Base-by-base conservation (phyloP, 1,140 invertebrate species). In the Antheraea pernyi region DNA sequence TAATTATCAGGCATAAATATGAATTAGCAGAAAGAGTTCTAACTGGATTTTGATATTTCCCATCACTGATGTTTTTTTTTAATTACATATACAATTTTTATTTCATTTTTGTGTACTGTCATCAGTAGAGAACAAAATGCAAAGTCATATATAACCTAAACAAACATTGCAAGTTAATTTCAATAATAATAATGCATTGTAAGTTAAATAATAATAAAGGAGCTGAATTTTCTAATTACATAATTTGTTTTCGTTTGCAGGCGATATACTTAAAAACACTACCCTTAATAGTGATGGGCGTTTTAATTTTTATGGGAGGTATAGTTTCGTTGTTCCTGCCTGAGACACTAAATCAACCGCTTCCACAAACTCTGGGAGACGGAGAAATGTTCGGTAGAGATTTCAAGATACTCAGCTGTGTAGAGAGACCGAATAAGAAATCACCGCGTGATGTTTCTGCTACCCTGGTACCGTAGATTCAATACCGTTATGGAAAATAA, bases 331-430 rank as follows among this genome's bases (percentile, higher is more conserved):
- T 97, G 5, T 94, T 97, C 69, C 91, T 97, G 37, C 97, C 97
- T 0, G 97, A 98, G 89, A 98, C 97, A 0, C 91, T 97, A 19
- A 95, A 96, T 79, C 94, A 95, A 74, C 95, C 96, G 65, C 86
- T 98, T 64, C 97, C 97, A 8, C 96, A 97, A 85, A 97, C 96
- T 8, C 85, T 97, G 59, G 94, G 95, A 71, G 96, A 97, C 81
- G 96, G 95, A 13, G 96, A 97, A 84, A 87, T 93, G 37, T 96
- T 95, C 78, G 95, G 95, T 60, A 94, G 94, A 84, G 83, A 93
- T 63, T 77, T 86, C 42, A 88, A 87, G 63, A 79, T 93, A 63
- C 79, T 91, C 10, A 89, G 88, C 61, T 87, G 85, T 68, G 85
- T 84, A 19, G 65, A 77, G 65, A 71, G 58, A 66, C 69, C 67